phyloP scores from a whole-genome alignment of 2,797 vertebrate genomes.

The Cirrhinus mrigala region DNA sequence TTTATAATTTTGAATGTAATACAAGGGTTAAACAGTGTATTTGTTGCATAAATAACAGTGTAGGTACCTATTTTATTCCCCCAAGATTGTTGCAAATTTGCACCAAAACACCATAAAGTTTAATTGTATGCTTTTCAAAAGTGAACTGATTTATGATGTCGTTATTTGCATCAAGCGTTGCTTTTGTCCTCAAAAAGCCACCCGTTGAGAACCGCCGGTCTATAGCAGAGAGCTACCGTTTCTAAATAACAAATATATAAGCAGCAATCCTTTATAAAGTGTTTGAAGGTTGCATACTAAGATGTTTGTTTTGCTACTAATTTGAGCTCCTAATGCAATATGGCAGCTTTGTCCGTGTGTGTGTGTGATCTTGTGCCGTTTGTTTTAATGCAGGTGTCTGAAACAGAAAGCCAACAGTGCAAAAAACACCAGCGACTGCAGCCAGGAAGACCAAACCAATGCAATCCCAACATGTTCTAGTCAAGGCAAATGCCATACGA shows the following conservation, averaged over 20 bases:
- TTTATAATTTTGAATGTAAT: background rate
- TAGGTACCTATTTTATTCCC: too few species aligned
- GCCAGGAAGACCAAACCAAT: slow-evolving; percentile 89
- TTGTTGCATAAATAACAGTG: background rate
- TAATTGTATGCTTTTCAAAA: background rate
- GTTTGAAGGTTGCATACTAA: slow-evolving; percentile 3
- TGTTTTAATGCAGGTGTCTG: slow-evolving; percentile 62
- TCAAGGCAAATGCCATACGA: slow-evolving; percentile 63
- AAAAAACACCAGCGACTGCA: slow-evolving; percentile 86
- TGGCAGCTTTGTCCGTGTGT: slow-evolving; percentile 3
- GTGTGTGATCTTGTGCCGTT: slow-evolving; percentile 1
- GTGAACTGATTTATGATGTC: background rate
- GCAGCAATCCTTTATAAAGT: slow-evolving; percentile 44
- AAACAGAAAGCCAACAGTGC: slow-evolving; percentile 77
- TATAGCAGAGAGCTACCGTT: slow-evolving; percentile 1
- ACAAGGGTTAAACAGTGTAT: background rate
- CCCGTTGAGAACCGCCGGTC: slow-evolving; percentile 19
- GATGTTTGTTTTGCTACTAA: slow-evolving; percentile 10
- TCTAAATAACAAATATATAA: background rate
- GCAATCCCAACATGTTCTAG: slow-evolving; percentile 71
- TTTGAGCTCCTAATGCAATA: slow-evolving; percentile 9
- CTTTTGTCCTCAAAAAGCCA: background rate
- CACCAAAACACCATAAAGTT: background rate
- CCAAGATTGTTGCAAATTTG: too few species aligned
- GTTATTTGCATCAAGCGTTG: background rate